These are phyloP conservation scores for Celastrina argiolus DNA, from an alignment of 2,888 invertebrate genomes.

Conservation along the genomic window DNA sequence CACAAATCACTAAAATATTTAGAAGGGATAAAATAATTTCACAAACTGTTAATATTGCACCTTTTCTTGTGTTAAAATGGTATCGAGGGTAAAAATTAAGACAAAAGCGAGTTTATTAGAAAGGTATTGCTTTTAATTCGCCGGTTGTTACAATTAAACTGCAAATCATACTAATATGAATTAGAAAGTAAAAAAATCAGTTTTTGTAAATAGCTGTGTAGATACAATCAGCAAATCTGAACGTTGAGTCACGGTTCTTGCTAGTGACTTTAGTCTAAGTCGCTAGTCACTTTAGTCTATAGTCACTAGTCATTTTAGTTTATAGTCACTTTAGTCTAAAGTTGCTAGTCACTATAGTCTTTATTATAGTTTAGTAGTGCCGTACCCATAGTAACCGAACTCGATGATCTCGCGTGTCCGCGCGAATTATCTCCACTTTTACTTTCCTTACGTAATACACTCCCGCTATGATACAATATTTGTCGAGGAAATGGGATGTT, in stretches of 20 bases:
- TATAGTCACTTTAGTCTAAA: no score
- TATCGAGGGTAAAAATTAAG: background rate
- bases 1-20: background rate
- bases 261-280: background rate
- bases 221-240: background rate
- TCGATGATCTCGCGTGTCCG: constrained; percentile 38
- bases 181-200: background rate
- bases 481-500: constrained; percentile 23
- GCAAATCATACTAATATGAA: background rate
- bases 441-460: constrained; percentile 43
- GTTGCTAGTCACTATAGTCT: no score
- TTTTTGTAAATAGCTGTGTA: background rate
- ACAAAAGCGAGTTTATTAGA: background rate
- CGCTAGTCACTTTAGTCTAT: background rate
- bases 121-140: background rate
- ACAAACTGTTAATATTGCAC: background rate
- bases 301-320: no score
- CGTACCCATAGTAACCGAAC: background rate
- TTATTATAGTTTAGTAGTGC: background rate
- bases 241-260: constrained; percentile 26
- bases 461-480: constrained; percentile 24
- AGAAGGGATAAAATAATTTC: no score
- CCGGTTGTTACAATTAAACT: background rate
- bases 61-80: background rate
- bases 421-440: constrained; percentile 44